phyloP scores from a whole-genome alignment of 2,113 vertebrate genomes.

The Pygoscelis antarcticus region DNA sequence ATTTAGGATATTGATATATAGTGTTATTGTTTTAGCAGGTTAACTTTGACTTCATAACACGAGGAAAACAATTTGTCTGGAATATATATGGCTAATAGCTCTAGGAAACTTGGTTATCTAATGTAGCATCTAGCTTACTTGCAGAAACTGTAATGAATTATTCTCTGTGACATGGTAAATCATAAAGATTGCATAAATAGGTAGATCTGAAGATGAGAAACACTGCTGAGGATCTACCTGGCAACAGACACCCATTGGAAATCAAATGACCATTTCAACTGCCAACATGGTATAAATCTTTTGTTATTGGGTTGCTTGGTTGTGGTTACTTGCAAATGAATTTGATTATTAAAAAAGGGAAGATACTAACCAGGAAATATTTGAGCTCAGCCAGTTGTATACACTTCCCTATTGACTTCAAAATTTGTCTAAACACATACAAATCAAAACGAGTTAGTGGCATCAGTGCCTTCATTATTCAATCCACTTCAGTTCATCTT shows the following conservation, averaged over 20 bases:
- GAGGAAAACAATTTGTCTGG: neutral
- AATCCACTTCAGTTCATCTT: neutral
- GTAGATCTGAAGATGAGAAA: slow-evolving; percentile 2
- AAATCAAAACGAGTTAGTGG: slow-evolving; percentile 32
- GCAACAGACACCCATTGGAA: neutral
- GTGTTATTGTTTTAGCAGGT: neutral
- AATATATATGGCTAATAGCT: neutral
- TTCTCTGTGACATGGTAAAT: neutral
- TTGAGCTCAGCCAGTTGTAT: neutral
- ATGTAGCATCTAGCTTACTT: neutral
- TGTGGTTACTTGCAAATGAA: slow-evolving; percentile 6
- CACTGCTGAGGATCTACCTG: neutral
- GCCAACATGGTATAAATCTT: neutral
- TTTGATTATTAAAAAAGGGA: slow-evolving; percentile 16
- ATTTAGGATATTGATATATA: neutral
- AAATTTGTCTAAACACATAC: slow-evolving; percentile 10
- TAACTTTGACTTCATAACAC: neutral
- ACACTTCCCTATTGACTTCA: neutral
- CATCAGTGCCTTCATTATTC: neutral
- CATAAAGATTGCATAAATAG: neutral
- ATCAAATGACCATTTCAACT: neutral
- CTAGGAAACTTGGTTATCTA: slow-evolving; percentile 1
- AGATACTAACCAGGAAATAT: slow-evolving; percentile 22
- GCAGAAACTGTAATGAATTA: neutral
- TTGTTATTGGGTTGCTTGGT: neutral